Conservation (phyloP, 1,140 invertebrate species). For the Cryptotermes secundus region DNA sequence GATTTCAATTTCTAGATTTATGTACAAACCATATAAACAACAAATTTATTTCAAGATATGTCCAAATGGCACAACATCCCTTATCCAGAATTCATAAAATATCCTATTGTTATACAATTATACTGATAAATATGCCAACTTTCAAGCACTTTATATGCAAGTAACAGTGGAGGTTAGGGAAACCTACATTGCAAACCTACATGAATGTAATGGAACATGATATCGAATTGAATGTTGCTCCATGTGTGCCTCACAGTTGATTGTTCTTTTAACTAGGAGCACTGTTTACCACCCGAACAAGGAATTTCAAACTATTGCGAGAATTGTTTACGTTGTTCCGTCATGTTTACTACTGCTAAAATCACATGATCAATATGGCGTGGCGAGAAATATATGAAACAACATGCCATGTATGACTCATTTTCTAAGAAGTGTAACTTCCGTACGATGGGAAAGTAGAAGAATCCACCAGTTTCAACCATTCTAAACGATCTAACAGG, state of each 20-base stretch:
- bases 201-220: not conserved
- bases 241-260: not conserved
- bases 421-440: not conserved
- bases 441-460: not conserved
- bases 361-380: conserved; percentile 41
- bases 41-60: too few relatives aligned
- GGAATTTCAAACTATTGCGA: not conserved
- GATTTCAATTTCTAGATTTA: too few relatives aligned
- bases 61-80: too few relatives aligned
- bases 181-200: not conserved
- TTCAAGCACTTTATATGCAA: too few relatives aligned
- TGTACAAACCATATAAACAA: too few relatives aligned
- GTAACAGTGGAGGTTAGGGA: not conserved
- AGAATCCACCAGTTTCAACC: not conserved
- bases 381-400: conserved; percentile 29
- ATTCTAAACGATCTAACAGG: not conserved
- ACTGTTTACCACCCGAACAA: not conserved
- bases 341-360: conserved; percentile 13
- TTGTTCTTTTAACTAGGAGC: not conserved
- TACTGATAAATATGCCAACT: not conserved
- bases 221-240: not conserved
- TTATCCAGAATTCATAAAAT: too few relatives aligned
- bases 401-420: conserved; percentile 27
- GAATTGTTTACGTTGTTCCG: not conserved
- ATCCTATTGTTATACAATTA: too few relatives aligned